Evolutionary conservation across 1,140 invertebrate species (phyloP), one percentile per base, ranked within the genome.

Genomic region (Lepidostoma basale): DNA sequence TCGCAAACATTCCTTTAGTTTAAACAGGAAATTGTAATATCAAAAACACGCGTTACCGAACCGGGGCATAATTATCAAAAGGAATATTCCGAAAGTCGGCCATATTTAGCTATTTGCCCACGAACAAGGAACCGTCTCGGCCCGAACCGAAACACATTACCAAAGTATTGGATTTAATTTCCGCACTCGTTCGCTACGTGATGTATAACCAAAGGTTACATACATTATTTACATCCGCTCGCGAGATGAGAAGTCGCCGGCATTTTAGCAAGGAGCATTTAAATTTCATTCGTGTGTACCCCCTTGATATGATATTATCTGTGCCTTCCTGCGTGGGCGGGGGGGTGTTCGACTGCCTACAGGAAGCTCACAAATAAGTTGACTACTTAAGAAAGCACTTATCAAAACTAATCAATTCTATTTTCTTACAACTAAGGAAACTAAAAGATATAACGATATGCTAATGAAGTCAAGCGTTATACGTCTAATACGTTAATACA

Each of bases 101-200:
- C 33, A 40, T 40, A 59, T 59, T 58, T 58, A 5, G 23, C 23
- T 67, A 62, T 70, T 70, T 67, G 59, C 69, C 58, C 39, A 47
- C 59, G 39, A 66, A 40, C 33, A 62, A 33, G 6, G 18, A 65
- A 64, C 63, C 69, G 26, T 66, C 47, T 54, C 54, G 18, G 56
- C 22, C 25, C 20, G 58, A 67, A 52, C 66, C 62, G 56, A 73
- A 73, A 73, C 71, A 73, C 67, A 73, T 73, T 73, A 73, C 49
- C 67, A 42, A 73, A 73, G 71, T 73, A 73, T 73, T 73, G 71
- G 62, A 70, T 73, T 69, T 73, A 73, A 73, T 73, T 73, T 73
- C 71, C 71, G 67, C 67, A 69, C 67, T 72, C 66, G 71, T 69
- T 69, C 62, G 33, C 28, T 45, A 33, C 62, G 56, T 33, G 69